These are phyloP conservation scores for Natator depressus DNA, from an alignment of 2,113 vertebrate genomes.

Conservation along the genomic window DNA sequence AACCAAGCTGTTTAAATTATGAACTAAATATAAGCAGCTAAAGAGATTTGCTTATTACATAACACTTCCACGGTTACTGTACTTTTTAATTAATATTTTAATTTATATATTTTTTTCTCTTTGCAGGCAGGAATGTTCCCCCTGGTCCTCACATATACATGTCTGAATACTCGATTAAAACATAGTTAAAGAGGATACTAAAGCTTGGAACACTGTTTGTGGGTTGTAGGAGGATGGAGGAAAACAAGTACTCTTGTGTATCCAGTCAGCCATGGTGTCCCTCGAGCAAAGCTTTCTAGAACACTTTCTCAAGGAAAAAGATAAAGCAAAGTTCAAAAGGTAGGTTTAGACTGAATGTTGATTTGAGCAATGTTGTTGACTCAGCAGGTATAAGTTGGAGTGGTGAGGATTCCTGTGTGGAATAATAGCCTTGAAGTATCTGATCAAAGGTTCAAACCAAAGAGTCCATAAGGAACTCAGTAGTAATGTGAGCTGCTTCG, in stretches of 20 bases:
- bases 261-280: fast-evolving
- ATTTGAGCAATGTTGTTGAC: not conserved
- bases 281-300: not conserved
- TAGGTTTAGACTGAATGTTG: slow-evolving; percentile 1
- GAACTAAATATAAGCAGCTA: not conserved
- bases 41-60: not conserved
- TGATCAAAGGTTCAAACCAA: fast-evolving
- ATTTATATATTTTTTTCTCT: not conserved
- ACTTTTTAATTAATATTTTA: not conserved
- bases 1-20: not conserved
- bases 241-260: not conserved
- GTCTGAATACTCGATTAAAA: not conserved
- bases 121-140: not conserved
- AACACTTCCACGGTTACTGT: not conserved
- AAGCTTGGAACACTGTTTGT: not conserved
- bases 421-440: not conserved
- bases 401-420: fast-evolving
- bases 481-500: not conserved
- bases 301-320: not conserved
- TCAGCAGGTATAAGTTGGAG: not conserved
- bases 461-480: not conserved
- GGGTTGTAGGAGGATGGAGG: not conserved
- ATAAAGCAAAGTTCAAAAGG: not conserved
- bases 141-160: not conserved
- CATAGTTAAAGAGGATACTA: not conserved